Conservation (phyloP, 2,888 invertebrate genomes). For the Drosophila planitibia region DNA sequence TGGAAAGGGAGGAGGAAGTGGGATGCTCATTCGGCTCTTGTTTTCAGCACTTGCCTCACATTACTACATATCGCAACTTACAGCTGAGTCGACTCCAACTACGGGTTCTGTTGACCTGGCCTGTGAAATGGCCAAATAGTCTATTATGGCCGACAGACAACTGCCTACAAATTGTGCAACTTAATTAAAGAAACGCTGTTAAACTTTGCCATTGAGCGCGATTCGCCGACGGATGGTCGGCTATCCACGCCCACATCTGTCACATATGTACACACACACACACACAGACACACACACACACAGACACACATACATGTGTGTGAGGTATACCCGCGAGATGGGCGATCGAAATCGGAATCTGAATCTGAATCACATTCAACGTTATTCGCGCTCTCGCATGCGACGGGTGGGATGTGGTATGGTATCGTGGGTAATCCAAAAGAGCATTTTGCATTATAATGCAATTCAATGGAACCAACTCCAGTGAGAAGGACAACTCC, state of each 20-base stretch:
- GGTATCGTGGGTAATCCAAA: conserved; percentile 1
- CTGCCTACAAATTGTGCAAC: conserved; percentile 78
- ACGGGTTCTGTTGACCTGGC: neutral
- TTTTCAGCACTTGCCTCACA: neutral
- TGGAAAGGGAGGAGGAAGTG: neutral
- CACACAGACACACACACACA: neutral
- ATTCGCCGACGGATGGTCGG: conserved; percentile 6
- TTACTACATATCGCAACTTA: conserved; percentile 12
- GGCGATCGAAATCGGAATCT: conserved; percentile 22
- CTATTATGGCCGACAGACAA: conserved; percentile 57
- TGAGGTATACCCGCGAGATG: neutral
- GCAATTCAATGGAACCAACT: conserved; percentile 52
- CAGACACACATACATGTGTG: neutral
- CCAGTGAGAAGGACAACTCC: conserved; percentile 12
- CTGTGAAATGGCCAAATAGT: conserved; percentile 42
- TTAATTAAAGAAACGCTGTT: conserved; percentile 78
- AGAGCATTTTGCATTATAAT: conserved; percentile 63
- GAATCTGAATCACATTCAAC: conserved; percentile 43
- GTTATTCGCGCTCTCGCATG: conserved; percentile 14
- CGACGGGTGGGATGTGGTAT: neutral
- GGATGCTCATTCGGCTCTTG: neutral
- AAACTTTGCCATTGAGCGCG: conserved; percentile 69
- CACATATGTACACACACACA: conserved; percentile 21
- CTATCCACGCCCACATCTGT: conserved; percentile 49
- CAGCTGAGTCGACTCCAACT: conserved; percentile 2